Conservation (phyloP, 2,113 vertebrate genomes). For the Synodontis membranacea region DNA sequence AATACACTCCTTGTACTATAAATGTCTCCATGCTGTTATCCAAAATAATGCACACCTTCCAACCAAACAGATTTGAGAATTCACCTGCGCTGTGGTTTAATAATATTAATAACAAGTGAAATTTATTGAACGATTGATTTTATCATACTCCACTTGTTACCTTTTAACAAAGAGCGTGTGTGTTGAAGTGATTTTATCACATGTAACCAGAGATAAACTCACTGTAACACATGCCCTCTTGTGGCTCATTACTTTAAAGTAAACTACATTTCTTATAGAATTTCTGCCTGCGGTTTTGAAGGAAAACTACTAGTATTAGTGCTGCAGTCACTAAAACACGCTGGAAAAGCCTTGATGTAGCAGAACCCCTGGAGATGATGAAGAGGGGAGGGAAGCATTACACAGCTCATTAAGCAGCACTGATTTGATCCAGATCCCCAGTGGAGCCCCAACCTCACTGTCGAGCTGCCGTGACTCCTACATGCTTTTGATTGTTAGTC, state of each 20-base stretch:
- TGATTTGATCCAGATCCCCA: constrained; percentile 26
- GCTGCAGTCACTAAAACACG: not conserved
- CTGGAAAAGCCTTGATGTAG: not conserved
- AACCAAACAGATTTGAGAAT: not conserved
- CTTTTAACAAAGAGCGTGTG: not conserved
- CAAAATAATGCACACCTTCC: not conserved
- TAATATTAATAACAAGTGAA: not conserved
- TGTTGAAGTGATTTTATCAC: not conserved
- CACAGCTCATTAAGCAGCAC: constrained; percentile 29
- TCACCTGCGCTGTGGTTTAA: not conserved
- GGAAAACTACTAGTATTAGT: not conserved
- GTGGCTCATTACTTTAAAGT: not conserved
- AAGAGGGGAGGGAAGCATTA: not conserved
- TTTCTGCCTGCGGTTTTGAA: not conserved
- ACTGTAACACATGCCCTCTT: not conserved
- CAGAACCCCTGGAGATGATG: not conserved
- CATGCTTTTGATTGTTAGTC: constrained; percentile 2
- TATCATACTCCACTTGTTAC: not conserved
- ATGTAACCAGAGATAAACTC: not conserved
- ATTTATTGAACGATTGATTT: not conserved
- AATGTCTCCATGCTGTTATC: not conserved
- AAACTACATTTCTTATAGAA: not conserved
- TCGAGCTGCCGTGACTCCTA: not conserved
- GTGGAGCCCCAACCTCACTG: not conserved
- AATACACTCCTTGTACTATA: not conserved